Base-by-base conservation (phyloP, 2,113 vertebrate species). In the Eidolon helvum region DNA sequence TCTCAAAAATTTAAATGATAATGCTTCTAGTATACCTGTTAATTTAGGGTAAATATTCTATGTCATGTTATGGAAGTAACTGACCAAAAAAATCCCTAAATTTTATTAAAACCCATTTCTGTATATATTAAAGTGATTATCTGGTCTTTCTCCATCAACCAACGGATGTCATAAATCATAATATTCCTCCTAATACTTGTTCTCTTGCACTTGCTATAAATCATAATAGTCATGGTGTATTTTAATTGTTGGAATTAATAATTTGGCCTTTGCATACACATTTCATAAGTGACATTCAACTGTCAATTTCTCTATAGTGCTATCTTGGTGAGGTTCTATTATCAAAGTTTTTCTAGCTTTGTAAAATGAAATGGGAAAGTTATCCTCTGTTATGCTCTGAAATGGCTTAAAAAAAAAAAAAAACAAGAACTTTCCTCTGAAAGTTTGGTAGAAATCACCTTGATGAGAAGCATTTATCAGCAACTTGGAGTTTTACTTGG, bases 81-180 rank as follows among this genome's bases (percentile, higher is more conserved):
- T 85, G 48, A 35, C 15, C 38, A 48, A 89, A 82, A 90, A 57
- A 89, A 30, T 35, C 5, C 59, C 24, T 65, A 19, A 55, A 75
- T 94, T 90, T 84, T 89, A 65, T 94, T 89, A 45, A 83, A 55
- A 65, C 16, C 57, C 43, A 65, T 65, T 88, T 74, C 57, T 85
- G 10, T 11, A 26, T 61, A 68, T 65, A 45, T 43, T 55, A n/a
- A 78, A 12, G 40, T 50, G 26, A 77, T 77, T 77, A 68, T 63
- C 80, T 72, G 21, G 19, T 59, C 53, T 95, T 90, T 59, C 40
- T 68, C 19, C 33, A 94, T 68, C 24, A 74, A 30, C 35, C 43
- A 59, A 53, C 22, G 61, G 38, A 26, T 77, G 7, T 48, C 45
- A 45, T 83, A 89, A 74, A 89, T 83, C 74, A 45, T 33, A 90